These are phyloP conservation scores for Varanus komodoensis DNA, from an alignment of 2,113 vertebrate species.

Conservation along the genomic window DNA sequence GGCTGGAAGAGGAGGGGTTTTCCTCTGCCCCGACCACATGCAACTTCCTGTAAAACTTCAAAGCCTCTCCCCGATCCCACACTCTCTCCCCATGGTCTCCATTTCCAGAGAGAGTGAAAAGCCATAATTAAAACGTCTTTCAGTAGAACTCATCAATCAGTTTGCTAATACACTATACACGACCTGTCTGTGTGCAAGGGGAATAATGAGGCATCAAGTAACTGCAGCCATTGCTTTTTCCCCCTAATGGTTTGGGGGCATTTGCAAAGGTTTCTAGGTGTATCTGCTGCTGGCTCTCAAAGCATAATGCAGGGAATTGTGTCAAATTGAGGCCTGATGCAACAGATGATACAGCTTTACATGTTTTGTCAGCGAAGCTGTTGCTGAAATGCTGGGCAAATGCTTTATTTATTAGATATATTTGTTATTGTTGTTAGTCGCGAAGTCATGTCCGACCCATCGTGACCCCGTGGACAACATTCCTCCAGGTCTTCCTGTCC, in stretches of 20 bases:
- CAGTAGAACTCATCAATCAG: constrained; percentile 36
- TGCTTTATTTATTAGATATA: neutral
- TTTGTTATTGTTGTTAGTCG: too few species aligned
- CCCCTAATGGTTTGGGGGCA: neutral
- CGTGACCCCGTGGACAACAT: too few species aligned
- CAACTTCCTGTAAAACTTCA: constrained; percentile 58
- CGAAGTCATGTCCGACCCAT: too few species aligned
- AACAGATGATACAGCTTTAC: neutral
- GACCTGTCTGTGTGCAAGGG: neutral
- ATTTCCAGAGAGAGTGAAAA: constrained; percentile 39
- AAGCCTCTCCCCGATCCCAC: constrained; percentile 3
- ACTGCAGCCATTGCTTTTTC: constrained; percentile 32
- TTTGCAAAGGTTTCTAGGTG: constrained; percentile 10
- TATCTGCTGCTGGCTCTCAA: constrained; percentile 40
- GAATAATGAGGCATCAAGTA: constrained; percentile 34
- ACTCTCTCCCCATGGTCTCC: constrained; percentile 29
- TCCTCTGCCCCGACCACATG: constrained; percentile 21
- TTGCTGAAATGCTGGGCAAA: neutral
- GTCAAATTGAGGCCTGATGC: constrained; percentile 33
- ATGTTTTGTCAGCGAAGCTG: neutral
- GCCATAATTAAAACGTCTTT: constrained; percentile 39
- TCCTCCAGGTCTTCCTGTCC: too few species aligned
- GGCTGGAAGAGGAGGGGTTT: constrained; percentile 30
- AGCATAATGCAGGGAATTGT: neutral
- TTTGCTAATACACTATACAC: neutral